Evolutionary conservation across 1,140 invertebrate genomes (phyloP).

Genomic region (Zaprionus camerounensis): DNA sequence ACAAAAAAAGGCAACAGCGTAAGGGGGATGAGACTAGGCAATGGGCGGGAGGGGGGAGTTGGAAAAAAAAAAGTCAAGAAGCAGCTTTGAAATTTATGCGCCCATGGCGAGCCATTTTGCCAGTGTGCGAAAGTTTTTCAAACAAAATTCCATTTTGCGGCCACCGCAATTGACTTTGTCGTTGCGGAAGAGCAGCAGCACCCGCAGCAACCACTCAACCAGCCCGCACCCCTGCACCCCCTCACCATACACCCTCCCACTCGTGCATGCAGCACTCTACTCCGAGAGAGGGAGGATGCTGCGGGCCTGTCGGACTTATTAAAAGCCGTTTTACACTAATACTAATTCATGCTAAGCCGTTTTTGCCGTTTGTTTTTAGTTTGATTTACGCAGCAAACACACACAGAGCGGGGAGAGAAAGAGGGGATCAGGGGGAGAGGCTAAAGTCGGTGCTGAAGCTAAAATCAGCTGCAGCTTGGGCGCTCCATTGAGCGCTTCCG

Average conservation of each 20-base stretch:
- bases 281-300: neutral
- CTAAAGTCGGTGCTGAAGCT: neutral
- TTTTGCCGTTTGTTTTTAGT: constrained; percentile 47
- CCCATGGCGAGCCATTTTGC: constrained; percentile 74
- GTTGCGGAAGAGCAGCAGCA: constrained; percentile 49
- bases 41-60: neutral
- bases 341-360: constrained; percentile 49
- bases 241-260: too few relatives aligned
- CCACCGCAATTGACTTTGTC: constrained; percentile 71
- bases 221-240: constrained; percentile 25
- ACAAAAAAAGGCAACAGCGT: constrained; percentile 12
- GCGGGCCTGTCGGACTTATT: constrained; percentile 42
- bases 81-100: constrained; percentile 71
- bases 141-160: constrained; percentile 73
- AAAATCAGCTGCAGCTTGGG: constrained; percentile 21
- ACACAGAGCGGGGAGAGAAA: too few relatives aligned
- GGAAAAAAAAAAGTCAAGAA: constrained; percentile 27
- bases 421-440: neutral
- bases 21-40: neutral
- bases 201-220: neutral
- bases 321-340: constrained; percentile 57
- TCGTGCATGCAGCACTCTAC: neutral
- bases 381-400: constrained; percentile 42
- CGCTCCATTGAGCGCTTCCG: constrained; percentile 32
- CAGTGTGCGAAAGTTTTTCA: constrained; percentile 63